A percentile compares a stretch with the other conserved stretches of the same genome.
Evolutionary conservation across 2,113 vertebrate species (phyloP).

Genomic region (Microtus ochrogaster): DNA sequence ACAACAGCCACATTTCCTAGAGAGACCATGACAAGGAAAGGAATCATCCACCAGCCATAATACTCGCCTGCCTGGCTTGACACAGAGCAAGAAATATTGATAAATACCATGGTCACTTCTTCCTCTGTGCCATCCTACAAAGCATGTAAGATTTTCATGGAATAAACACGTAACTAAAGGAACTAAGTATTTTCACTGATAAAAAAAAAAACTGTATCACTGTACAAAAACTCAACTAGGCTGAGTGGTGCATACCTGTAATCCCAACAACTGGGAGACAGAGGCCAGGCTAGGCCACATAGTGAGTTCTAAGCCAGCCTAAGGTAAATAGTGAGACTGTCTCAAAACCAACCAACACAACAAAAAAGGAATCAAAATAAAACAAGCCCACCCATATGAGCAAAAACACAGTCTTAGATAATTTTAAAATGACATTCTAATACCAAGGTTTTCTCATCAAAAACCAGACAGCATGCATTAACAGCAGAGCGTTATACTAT

Average conservation of each 20-base stretch:
- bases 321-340: neutral
- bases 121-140: neutral
- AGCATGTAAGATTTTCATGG: neutral
- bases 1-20: slow-evolving; percentile 96
- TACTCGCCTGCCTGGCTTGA: slow-evolving; percentile 2
- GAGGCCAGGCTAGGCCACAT: neutral
- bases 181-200: slow-evolving; percentile 8
- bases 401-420: neutral
- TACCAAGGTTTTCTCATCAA: slow-evolving; percentile 31
- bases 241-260: neutral
- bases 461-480: slow-evolving; percentile 6
- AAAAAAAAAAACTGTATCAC: neutral
- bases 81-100: neutral
- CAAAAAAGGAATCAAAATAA: neutral
- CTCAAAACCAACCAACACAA: neutral
- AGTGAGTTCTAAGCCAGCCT: neutral
- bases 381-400: neutral
- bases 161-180: slow-evolving; percentile 40
- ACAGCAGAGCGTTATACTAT: neutral
- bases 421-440: neutral
- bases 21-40: slow-evolving; percentile 45
- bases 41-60: slow-evolving; percentile 17
- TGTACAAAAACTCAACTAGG: neutral
- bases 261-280: neutral
- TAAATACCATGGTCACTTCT: neutral